Evolutionary conservation across 1,140 invertebrate genomes (phyloP), one percentile per base, ranked within the genome.

Genomic region (Choristoneura fumiferana): DNA sequence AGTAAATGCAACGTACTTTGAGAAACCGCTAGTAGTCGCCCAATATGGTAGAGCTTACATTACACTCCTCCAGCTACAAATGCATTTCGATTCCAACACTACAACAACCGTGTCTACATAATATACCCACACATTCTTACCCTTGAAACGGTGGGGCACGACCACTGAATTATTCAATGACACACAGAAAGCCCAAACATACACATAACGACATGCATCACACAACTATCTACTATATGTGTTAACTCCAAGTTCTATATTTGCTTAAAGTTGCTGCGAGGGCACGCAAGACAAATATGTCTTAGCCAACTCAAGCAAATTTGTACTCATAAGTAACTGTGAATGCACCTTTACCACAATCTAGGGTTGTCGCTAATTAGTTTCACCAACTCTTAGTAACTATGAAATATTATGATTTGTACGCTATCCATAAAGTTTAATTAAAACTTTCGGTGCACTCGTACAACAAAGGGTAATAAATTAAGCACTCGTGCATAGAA

Each of bases 131-230:
- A 84, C 78, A 79, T 84, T 81, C 74, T 82, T 89, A 86, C 83
- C 84, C 84, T 86, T 89, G 86, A 89, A 87, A 81, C 77, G 71
- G 74, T 78, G 66, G 80, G 81, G 78, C 78, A 82, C 81, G 78
- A 83, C 77, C 84, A 76, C 80, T 87, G 81, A 89, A 89, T 89
- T 77, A 89, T 89, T 89, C 81, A 89, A 82, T 87, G 78, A 82
- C 83, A 84, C 80, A 85, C 80, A 78, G 81, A 86, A 81, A 85
- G 73, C 76, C 78, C 83, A 85, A 84, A 87, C 84, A 86, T 84
- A 89, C 77, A 83, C 81, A 84, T 73, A 81, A 73, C 76, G 22
- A 2, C 22, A 29, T 29, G 22, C 75, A 76, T 62, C 66, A 72
- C 69, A 71, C 65, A 64, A 35, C 29, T 15, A 38, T n/a, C n/a